Conservation (phyloP, 1,140 invertebrate genomes). For the Andricus grossulariae region DNA sequence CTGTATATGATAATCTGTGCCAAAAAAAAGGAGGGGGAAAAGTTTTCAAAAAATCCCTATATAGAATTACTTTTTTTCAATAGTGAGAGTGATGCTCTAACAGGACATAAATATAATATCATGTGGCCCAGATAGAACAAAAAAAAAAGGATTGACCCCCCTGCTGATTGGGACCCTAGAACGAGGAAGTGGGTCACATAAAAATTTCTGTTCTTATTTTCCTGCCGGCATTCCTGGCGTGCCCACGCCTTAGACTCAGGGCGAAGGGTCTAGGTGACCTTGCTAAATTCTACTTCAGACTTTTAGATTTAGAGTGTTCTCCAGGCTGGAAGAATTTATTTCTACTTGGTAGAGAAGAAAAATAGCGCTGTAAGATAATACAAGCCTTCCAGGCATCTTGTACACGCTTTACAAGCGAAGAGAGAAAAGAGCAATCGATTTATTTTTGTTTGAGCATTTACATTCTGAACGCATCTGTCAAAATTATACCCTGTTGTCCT, state of each 20-base stretch:
- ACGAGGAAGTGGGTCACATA: slow-evolving; percentile 9
- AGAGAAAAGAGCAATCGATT: slow-evolving; percentile 15
- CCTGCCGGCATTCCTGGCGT: background rate
- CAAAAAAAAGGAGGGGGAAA: too few species aligned
- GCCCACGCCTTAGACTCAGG: background rate
- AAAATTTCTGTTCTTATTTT: background rate
- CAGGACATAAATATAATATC: too few species aligned
- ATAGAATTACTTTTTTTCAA: too few species aligned
- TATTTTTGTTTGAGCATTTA: slow-evolving; percentile 16
- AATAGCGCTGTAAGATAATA: slow-evolving; percentile 12
- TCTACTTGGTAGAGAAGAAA: background rate
- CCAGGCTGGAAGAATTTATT: background rate
- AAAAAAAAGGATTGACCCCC: too few species aligned
- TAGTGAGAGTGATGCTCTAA: too few species aligned
- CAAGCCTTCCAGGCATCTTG: background rate
- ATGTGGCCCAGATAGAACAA: too few species aligned
- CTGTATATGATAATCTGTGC: too few species aligned
- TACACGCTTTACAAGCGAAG: background rate
- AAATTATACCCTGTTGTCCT: slow-evolving; percentile 27
- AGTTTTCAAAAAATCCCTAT: too few species aligned
- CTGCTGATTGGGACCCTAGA: background rate
- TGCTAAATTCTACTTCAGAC: slow-evolving; percentile 1
- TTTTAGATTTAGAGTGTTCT: too few species aligned
- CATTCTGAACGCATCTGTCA: slow-evolving; percentile 27
- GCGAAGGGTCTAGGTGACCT: slow-evolving; percentile 13